Base-by-base conservation (phyloP, 2,888 invertebrate genomes). In the Philereme vetulata region DNA sequence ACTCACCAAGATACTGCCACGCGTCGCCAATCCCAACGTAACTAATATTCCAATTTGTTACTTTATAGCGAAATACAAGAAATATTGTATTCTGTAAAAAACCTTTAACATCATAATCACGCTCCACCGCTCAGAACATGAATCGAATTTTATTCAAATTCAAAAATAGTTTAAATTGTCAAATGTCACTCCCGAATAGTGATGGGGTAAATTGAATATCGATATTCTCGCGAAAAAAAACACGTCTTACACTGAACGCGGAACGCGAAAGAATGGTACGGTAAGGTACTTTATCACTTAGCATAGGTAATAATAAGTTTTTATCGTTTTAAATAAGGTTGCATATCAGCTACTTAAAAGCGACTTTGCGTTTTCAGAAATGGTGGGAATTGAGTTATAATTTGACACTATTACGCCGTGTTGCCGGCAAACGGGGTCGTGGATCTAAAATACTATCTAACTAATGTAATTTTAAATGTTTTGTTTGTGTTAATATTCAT, bases 51-150 rank as follows among this genome's bases (percentile, higher is more conserved):
- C n/a, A 47, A 51, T 48, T 21, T 42, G 42, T 67, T 70, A 70
- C 51, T 67, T 70, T 53, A 70, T 68, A 35, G 68, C 64, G 11
- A 68, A 70, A 62, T 67, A 67, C 45, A 68, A 48, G 43, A 67
- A 70, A 60, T 65, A 56, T 64, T 68, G 65, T 64, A 67, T 61
- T 61, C 51, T 65, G 36, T 60, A 58, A 33, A 50, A 50, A 47
- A 43, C 57, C 60, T 46, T 55, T 51, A 65, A 8, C 68, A 67
- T 66, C 56, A 60, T 67, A 51, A 48, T 36, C 57, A 35, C 42
- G 3, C 2, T 4, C 47, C 55, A 46, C 64, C 34, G 42, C 55
- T 21, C 21, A 21, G 21, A 21, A 21, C 21, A 21, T 21, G 21
- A 21, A 21, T 21, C 21, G 36, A 45, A 33, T 55, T 32, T 54